phyloP scores from a whole-genome alignment of 1,140 invertebrate species.

The Lordiphosa stackelbergi region DNA sequence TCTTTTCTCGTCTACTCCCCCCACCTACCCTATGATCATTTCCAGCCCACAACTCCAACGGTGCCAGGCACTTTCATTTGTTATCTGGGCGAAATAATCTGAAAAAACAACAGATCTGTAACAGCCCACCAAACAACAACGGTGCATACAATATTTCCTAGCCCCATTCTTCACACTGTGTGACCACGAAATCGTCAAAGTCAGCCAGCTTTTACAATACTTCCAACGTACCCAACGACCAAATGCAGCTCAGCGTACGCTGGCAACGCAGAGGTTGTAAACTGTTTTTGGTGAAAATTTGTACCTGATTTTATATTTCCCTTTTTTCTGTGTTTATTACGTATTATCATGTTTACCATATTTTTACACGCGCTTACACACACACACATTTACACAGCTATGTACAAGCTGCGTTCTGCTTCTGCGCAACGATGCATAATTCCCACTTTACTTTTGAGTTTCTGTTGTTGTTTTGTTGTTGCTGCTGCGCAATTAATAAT shows the following conservation, averaged over 20 bases:
- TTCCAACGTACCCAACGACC: constrained; percentile 7
- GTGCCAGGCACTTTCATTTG: constrained; percentile 67
- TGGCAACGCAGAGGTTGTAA: constrained; percentile 50
- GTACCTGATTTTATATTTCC: constrained; percentile 73
- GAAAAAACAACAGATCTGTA: constrained; percentile 44
- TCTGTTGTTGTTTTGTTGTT: constrained; percentile 24
- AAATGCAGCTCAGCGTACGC: constrained; percentile 23
- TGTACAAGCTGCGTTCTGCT: constrained; percentile 54
- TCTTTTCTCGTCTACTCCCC: constrained; percentile 1
- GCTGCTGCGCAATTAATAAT: constrained; percentile 72
- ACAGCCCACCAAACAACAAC: constrained; percentile 67
- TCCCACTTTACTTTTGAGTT: constrained; percentile 64
- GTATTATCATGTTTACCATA: constrained; percentile 74
- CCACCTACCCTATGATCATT: neutral
- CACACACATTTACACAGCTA: constrained; percentile 4
- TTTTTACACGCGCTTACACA: constrained; percentile 72
- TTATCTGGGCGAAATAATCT: constrained; percentile 58
- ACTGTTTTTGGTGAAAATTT: constrained; percentile 71
- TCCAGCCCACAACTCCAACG: constrained; percentile 29
- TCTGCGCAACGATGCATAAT: constrained; percentile 74
- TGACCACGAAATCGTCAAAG: constrained; percentile 73
- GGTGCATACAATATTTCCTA: constrained; percentile 72
- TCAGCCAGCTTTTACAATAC: constrained; percentile 45
- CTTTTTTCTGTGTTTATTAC: constrained; percentile 66
- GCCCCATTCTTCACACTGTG: constrained; percentile 72